phyloP scores from a whole-genome alignment of 2,888 invertebrate species.

The Galerucella nymphaeae region DNA sequence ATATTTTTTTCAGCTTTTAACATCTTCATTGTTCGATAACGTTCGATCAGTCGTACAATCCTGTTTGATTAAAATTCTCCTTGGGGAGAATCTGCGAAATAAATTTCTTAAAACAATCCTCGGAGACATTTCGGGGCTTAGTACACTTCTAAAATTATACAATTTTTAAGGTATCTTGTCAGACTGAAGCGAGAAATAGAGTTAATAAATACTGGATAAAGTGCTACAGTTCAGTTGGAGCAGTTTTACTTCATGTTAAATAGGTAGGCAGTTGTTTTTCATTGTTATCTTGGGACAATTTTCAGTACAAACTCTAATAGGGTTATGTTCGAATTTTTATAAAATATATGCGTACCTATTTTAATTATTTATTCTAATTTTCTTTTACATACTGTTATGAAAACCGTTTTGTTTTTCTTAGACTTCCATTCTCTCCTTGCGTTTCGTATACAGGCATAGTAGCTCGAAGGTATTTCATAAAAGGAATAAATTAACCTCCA shows the following conservation, averaged over 20 bases:
- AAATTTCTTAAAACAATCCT: neutral
- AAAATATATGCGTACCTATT: neutral
- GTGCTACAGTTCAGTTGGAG: too few relatives aligned
- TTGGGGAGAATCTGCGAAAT: neutral
- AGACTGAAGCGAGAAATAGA: neutral
- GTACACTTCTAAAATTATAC: neutral
- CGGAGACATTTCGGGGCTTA: neutral
- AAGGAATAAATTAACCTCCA: neutral
- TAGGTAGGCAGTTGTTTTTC: too few relatives aligned
- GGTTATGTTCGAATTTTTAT: too few relatives aligned
- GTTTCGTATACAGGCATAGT: neutral
- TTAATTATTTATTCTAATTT: too few relatives aligned
- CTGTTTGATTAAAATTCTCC: constrained; percentile 2
- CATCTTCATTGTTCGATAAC: neutral
- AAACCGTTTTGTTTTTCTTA: neutral
- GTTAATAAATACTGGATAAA: constrained; percentile 1
- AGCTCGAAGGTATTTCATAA: constrained; percentile 4
- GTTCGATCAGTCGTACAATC: neutral
- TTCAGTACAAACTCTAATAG: too few relatives aligned
- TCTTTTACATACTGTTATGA: too few relatives aligned
- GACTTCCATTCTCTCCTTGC: neutral
- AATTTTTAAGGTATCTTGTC: neutral
- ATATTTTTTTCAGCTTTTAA: too few relatives aligned
- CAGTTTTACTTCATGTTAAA: too few relatives aligned
- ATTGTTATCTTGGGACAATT: too few relatives aligned